These are phyloP conservation scores for Sinocyclocheilus rhinocerous DNA, from an alignment of 2,113 vertebrate genomes.

Conservation along the genomic window DNA sequence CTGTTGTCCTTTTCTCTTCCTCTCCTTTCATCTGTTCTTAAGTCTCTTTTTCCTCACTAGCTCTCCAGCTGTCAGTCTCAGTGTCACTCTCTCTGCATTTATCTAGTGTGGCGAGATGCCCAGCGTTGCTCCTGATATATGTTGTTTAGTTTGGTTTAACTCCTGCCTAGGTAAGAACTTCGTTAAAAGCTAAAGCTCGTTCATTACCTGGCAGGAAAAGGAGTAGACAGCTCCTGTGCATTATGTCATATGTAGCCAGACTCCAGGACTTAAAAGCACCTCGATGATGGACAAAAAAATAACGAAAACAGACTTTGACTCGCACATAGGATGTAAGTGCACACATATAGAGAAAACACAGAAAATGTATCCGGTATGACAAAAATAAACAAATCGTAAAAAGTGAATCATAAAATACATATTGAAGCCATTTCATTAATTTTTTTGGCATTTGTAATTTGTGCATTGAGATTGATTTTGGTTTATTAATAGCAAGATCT, in stretches of 20 bases:
- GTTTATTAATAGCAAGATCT: slow-evolving; percentile 45
- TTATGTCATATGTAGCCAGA: slow-evolving; percentile 67
- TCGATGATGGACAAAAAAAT: slow-evolving; percentile 72
- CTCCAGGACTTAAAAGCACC: slow-evolving; percentile 74
- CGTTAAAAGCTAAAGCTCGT: slow-evolving; percentile 70
- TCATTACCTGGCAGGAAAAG: slow-evolving; percentile 65
- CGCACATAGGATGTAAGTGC: not conserved
- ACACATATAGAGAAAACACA: slow-evolving; percentile 12
- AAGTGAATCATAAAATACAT: slow-evolving; percentile 26
- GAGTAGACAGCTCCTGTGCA: slow-evolving; percentile 59
- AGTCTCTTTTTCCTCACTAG: slow-evolving; percentile 51
- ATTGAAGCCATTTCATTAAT: not conserved
- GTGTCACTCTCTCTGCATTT: slow-evolving; percentile 21
- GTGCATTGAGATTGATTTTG: not conserved
- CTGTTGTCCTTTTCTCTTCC: not conserved
- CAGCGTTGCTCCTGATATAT: slow-evolving; percentile 59
- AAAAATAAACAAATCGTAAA: not conserved
- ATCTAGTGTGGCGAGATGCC: slow-evolving; percentile 43
- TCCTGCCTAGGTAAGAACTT: slow-evolving; percentile 68
- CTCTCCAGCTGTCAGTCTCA: slow-evolving; percentile 45
- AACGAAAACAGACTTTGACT: slow-evolving; percentile 41
- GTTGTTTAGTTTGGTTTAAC: slow-evolving; percentile 71
- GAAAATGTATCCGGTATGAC: not conserved
- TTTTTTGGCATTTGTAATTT: slow-evolving; percentile 14
- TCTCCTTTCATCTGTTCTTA: not conserved